A percentile compares a stretch with the other conserved stretches of the same genome.
Conservation (phyloP, 2,888 invertebrate species). For the Papilio demoleus region DNA sequence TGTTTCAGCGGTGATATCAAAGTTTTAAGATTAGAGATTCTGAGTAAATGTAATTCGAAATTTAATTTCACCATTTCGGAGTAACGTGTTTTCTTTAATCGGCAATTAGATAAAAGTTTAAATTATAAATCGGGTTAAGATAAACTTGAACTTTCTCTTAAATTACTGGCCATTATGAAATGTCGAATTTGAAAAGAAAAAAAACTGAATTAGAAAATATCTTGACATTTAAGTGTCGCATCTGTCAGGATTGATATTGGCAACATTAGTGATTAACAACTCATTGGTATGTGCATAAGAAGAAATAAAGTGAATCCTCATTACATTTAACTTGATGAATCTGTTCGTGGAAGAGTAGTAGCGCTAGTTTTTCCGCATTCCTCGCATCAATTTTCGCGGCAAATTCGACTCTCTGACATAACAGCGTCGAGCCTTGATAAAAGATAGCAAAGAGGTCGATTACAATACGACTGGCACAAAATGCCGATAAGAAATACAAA, state of each 20-base stretch:
- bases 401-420: conserved; percentile 27
- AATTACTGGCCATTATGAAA: background rate
- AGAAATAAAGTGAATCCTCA: conserved; percentile 26
- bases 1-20: background rate
- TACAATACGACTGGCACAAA: conserved; percentile 25
- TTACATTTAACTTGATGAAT: conserved; percentile 37
- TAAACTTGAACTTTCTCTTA: background rate
- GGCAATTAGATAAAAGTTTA: background rate
- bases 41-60: background rate
- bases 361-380: conserved; percentile 34
- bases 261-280: conserved; percentile 25
- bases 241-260: conserved; percentile 14
- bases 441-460: conserved; percentile 35
- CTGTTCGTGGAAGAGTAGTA: conserved; percentile 31
- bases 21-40: background rate
- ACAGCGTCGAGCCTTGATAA: conserved; percentile 24
- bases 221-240: conserved; percentile 20
- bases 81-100: conserved; percentile 1
- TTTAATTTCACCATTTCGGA: background rate
- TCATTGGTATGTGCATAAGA: conserved; percentile 10
- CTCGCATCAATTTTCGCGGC: conserved; percentile 11
- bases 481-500: conserved; percentile 33
- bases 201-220: background rate
- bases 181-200: background rate
- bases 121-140: background rate